Evolutionary conservation across 2,888 invertebrate genomes (phyloP).

Genomic region (Amitus sp.): DNA sequence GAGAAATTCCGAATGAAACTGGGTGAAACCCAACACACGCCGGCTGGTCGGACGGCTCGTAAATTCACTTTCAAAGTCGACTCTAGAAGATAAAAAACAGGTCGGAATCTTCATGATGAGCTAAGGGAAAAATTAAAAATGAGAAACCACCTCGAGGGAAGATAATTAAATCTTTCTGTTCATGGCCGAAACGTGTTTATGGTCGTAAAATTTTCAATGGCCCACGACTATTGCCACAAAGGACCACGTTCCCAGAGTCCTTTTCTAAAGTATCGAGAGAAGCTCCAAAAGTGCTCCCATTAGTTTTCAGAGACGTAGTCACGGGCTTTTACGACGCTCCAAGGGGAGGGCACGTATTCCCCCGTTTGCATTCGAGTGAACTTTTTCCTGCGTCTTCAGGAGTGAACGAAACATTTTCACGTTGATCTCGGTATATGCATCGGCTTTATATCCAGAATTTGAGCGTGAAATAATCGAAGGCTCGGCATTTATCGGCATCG

Average conservation of each 20-base stretch:
- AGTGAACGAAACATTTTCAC: conserved; percentile 4
- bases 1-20: too few species aligned
- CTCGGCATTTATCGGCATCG: conserved; percentile 11
- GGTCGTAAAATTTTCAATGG: conserved; percentile 22
- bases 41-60: background rate
- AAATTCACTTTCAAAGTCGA: background rate
- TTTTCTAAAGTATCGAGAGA: conserved; percentile 25
- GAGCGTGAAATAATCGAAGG: conserved; percentile 20
- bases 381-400: conserved; percentile 18
- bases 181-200: conserved; percentile 15
- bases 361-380: conserved; percentile 28
- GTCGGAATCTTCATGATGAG: too few species aligned
- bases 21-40: too few species aligned
- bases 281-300: conserved; percentile 27
- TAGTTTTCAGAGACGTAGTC: conserved; percentile 20
- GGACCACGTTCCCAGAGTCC: conserved; percentile 19
- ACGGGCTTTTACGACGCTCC: conserved; percentile 21
- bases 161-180: conserved; percentile 21
- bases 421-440: too few species aligned
- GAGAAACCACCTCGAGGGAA: background rate
- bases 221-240: conserved; percentile 18
- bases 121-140: background rate
- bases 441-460: background rate
- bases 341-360: conserved; percentile 32
- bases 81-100: background rate